Evolutionary conservation across 2,888 invertebrate genomes (phyloP).

Genomic region (Ectemnius lituratus): DNA sequence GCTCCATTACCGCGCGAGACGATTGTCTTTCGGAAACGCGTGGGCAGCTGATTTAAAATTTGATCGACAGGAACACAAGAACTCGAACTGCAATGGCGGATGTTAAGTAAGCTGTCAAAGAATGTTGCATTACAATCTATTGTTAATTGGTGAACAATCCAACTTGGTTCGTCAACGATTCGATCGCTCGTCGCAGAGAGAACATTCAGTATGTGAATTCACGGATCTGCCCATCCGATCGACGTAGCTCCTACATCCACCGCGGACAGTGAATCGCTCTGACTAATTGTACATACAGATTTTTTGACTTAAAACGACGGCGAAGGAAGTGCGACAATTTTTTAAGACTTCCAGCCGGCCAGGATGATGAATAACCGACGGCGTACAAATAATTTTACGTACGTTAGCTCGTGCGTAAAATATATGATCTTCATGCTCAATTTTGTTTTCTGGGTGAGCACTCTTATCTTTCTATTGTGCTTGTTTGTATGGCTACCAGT

Average conservation of each 20-base stretch:
- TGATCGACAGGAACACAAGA: constrained; percentile 38
- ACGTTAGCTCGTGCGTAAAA: constrained; percentile 92
- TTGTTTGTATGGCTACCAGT: background rate
- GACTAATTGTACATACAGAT: constrained; percentile 20
- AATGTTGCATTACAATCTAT: constrained; percentile 49
- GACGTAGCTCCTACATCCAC: constrained; percentile 33
- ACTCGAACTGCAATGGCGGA: constrained; percentile 56
- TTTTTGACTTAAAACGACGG: background rate
- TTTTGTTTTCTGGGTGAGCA: constrained; percentile 94
- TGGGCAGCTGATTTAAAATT: constrained; percentile 50
- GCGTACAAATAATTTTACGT: constrained; percentile 86
- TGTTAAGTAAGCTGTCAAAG: constrained; percentile 58
- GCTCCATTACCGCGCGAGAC: background rate
- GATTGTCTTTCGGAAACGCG: constrained; percentile 21
- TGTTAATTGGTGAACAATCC: constrained; percentile 30
- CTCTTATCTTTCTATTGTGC: background rate
- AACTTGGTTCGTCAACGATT: constrained; percentile 24
- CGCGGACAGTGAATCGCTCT: constrained; percentile 20
- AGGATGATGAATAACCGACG: constrained; percentile 79
- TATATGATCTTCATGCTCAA: constrained; percentile 94
- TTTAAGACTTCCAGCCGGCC: constrained; percentile 19
- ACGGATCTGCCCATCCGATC: constrained; percentile 14
- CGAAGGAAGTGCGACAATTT: constrained; percentile 19
- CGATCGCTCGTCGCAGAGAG: constrained; percentile 19
- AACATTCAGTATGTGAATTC: constrained; percentile 39